A percentile compares a stretch with the other conserved stretches of the same genome.
These are phyloP conservation scores for Pararge aegeria DNA, from an alignment of 1,140 invertebrate genomes.

Conservation along the genomic window DNA sequence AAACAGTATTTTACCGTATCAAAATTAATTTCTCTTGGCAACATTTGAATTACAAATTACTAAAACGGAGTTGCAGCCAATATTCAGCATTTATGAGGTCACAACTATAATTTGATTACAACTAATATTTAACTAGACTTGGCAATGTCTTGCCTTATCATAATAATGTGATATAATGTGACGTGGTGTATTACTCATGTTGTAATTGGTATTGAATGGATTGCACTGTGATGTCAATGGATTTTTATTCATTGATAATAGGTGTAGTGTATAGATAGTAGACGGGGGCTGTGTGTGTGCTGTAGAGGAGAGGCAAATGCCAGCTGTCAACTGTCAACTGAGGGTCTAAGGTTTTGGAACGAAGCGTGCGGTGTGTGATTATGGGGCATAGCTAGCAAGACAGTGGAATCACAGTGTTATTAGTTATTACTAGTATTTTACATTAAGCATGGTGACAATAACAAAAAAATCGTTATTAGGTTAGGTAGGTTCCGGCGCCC, in stretches of 20 bases:
- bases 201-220: neutral
- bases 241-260: neutral
- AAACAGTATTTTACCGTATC: neutral
- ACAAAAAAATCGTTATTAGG: too few relatives aligned
- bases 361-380: too few relatives aligned
- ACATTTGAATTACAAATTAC: neutral
- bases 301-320: too few relatives aligned
- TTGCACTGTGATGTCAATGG: neutral
- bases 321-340: too few relatives aligned
- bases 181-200: neutral
- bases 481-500: too few relatives aligned
- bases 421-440: too few relatives aligned
- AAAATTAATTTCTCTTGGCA: constrained; percentile 4
- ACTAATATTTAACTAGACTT: neutral
- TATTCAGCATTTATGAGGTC: constrained; percentile 2
- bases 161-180: neutral
- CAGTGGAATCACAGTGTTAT: too few relatives aligned
- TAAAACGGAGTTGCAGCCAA: neutral
- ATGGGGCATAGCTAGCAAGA: too few relatives aligned
- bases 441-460: too few relatives aligned
- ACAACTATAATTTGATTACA: constrained; percentile 9
- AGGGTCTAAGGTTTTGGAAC: too few relatives aligned
- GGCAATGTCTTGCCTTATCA: neutral
- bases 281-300: too few relatives aligned
- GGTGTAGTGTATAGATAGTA: neutral